phyloP scores from a whole-genome alignment of 2,888 invertebrate species.

The Acronicta leporina region DNA sequence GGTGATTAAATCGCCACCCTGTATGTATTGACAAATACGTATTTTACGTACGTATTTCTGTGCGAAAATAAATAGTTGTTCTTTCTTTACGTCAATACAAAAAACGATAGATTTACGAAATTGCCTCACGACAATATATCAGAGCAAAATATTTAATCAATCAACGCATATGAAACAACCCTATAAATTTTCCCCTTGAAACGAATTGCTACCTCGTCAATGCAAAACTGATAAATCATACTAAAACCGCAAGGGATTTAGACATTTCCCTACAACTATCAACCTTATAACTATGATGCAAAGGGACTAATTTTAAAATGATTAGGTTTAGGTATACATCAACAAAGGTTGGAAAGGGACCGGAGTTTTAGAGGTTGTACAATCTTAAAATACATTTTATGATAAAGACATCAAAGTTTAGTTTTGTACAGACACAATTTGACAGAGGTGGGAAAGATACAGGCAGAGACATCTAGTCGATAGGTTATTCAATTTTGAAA shows the following conservation, averaged over 20 bases:
- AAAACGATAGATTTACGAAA: neutral
- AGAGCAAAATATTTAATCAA: constrained; percentile 30
- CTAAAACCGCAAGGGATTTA: constrained; percentile 35
- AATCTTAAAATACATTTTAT: neutral
- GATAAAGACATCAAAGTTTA: neutral
- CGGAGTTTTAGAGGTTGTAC: constrained; percentile 1
- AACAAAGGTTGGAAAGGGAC: constrained; percentile 15
- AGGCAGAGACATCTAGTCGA: constrained; percentile 12
- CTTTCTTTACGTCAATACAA: neutral
- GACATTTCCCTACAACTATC: constrained; percentile 2
- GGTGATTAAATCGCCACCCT: no score
- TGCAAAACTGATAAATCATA: constrained; percentile 42
- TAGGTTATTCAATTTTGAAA: constrained; percentile 25
- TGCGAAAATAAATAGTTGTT: no score
- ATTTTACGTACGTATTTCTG: no score
- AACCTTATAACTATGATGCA: neutral
- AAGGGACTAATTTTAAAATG: constrained; percentile 15
- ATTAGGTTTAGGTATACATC: constrained; percentile 16
- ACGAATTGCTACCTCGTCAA: constrained; percentile 40
- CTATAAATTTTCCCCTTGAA: constrained; percentile 26
- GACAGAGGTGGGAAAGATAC: constrained; percentile 15
- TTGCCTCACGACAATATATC: neutral
- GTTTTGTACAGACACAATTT: constrained; percentile 5
- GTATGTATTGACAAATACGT: no score
- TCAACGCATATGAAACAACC: constrained; percentile 31